These are phyloP conservation scores for Rousettus madagascariensis DNA, from an alignment of 2,797 vertebrate species.

Conservation along the genomic window DNA sequence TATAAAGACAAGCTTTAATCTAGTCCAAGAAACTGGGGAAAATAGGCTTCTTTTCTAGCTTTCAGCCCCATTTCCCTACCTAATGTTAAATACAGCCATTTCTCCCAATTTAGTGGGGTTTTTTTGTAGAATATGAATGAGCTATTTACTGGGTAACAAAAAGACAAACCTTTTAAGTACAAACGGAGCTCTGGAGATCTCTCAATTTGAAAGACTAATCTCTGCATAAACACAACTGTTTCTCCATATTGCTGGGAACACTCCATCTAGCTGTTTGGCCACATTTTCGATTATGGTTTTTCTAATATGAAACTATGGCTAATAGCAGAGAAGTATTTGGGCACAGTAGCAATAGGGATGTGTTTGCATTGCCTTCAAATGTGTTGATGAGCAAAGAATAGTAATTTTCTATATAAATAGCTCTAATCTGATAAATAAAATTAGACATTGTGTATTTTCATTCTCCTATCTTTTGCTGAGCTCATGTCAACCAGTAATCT, in stretches of 20 bases:
- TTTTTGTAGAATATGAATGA: conserved; percentile 82
- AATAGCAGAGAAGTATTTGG: conserved; percentile 75
- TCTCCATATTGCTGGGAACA: conserved; percentile 78
- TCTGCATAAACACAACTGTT: conserved; percentile 81
- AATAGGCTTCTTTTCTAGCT: conserved; percentile 64
- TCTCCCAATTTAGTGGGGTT: conserved; percentile 74
- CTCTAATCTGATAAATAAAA: conserved; percentile 47
- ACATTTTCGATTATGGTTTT: conserved; percentile 74
- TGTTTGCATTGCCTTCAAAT: conserved; percentile 65
- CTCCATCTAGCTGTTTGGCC: conserved; percentile 77
- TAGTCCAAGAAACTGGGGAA: conserved; percentile 70
- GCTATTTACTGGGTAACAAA: conserved; percentile 78
- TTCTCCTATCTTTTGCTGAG: conserved; percentile 25
- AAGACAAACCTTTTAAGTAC: conserved; percentile 79
- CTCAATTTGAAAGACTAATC: conserved; percentile 77
- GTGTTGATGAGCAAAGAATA: conserved; percentile 29
- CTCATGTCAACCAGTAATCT: background rate
- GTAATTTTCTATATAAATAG: conserved; percentile 49
- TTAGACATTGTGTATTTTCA: background rate
- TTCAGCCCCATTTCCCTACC: conserved; percentile 49
- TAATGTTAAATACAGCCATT: conserved; percentile 77
- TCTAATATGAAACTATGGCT: conserved; percentile 68
- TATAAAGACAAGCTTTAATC: conserved; percentile 74
- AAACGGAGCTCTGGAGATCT: conserved; percentile 78
- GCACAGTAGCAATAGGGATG: conserved; percentile 37